Base-by-base conservation (phyloP, 2,888 invertebrate species). In the Pollenia labialis region DNA sequence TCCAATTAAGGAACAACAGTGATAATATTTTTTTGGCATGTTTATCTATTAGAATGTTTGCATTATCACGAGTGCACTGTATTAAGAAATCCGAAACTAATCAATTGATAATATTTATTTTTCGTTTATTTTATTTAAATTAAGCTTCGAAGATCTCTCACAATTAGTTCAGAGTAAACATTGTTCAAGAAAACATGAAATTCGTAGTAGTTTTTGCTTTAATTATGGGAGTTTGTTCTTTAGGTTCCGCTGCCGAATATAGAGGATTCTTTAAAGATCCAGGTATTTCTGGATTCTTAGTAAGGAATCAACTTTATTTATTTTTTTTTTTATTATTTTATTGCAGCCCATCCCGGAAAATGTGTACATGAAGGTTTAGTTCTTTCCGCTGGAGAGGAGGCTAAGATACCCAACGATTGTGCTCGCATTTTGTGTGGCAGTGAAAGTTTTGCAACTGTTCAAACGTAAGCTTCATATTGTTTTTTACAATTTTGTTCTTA, bases 301-400 rank as follows among this genome's bases (percentile, higher is more conserved):
- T 32, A 32, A 32, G 6, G 32, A 6, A 32, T 32, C 0, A 32
- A 32, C 32, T 32, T 6, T 32, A 32, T 32, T 32, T 18, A 10
- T 16, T 23, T 23, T 23, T 23, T 23, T 23, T 40, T 8, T 12
- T n/a, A 2, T 7, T 46, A 32, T 32, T 32, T 32, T 32, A 32
- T 6, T 1, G 32, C 4, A 82, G 82, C 46, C 11, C 50, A 83
- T 68, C 84, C 84, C 7, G 84, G 84, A 3, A 84, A 84, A 68
- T 84, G 84, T 60, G 84, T 84, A n/a, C 40, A 52, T 18, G 12
- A 54, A 0, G 10, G 18, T 12, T 7, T 79, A n/a, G n/a, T 79
- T 4, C 18, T 84, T 4, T 66, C 79, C 18, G 8, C 52, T 14
- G 84, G 84, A 0, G 72, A 84, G 14, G 40, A 54, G 12, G 66